A percentile compares a stretch with the other conserved stretches of the same genome.
phyloP scores from a whole-genome alignment of 2,888 invertebrate species.

The Sarcophaga carnaria region DNA sequence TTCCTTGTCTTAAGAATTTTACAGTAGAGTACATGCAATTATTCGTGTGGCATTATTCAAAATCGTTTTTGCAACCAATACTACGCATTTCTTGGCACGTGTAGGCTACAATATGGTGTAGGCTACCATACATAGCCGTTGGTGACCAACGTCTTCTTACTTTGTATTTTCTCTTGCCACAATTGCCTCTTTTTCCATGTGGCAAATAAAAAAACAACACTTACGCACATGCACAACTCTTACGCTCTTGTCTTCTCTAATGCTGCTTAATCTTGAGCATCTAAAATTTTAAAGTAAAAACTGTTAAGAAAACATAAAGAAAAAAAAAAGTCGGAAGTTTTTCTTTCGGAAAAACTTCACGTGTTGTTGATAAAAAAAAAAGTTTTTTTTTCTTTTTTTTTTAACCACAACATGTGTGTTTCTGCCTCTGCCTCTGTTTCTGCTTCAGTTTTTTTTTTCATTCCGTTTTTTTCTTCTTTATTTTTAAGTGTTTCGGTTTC shows the following conservation, averaged over 20 bases:
- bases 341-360: conserved; percentile 41
- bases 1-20: too few species aligned
- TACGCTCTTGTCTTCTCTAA: background rate
- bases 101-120: too few species aligned
- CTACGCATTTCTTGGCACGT: too few species aligned
- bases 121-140: too few species aligned
- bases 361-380: conserved; percentile 35
- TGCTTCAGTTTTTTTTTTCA: background rate
- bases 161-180: too few species aligned
- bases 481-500: conserved; percentile 1
- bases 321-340: conserved; percentile 57
- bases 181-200: too few species aligned
- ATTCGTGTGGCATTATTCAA: too few species aligned
- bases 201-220: too few species aligned
- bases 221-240: too few species aligned
- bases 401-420: conserved; percentile 44
- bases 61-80: too few species aligned
- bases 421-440: conserved; percentile 5
- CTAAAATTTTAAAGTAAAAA: background rate
- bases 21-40: too few species aligned
- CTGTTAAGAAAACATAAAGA: conserved; percentile 19
- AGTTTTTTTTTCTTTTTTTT: background rate
- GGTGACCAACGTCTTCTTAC: too few species aligned
- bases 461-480: background rate
- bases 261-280: background rate